Evolutionary conservation across 2,888 invertebrate genomes (phyloP).

Genomic region (Sphecodes monilicornis): DNA sequence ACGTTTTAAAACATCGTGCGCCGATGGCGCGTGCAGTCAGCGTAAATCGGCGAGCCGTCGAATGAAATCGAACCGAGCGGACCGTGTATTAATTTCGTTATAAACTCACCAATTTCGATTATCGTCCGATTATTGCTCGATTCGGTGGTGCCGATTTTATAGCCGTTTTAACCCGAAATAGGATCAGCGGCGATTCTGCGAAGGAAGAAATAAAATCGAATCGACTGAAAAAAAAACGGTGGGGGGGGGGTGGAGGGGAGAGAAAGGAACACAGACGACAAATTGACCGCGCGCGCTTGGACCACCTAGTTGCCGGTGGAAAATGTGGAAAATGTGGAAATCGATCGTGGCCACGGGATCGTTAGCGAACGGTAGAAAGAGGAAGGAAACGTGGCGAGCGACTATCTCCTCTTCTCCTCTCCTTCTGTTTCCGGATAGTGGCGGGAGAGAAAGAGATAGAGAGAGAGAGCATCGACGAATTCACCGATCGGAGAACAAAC

Average conservation of each 20-base stretch:
- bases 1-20: neutral
- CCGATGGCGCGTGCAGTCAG: neutral
- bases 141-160: slow-evolving; percentile 22
- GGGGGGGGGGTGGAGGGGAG: neutral
- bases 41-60: neutral
- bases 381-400: neutral
- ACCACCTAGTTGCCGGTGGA: neutral
- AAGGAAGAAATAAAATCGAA: slow-evolving; percentile 13
- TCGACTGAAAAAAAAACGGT: neutral
- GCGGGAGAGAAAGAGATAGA: too few species aligned
- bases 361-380: slow-evolving; percentile 33
- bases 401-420: neutral
- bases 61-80: neutral
- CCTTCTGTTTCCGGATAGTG: neutral
- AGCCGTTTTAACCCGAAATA: slow-evolving; percentile 23
- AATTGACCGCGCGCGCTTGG: slow-evolving; percentile 35
- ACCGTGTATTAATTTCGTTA: slow-evolving; percentile 35
- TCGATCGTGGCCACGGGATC: slow-evolving; percentile 26
- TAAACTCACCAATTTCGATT: slow-evolving; percentile 18
- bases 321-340: slow-evolving; percentile 17
- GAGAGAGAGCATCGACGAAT: slow-evolving; percentile 47
- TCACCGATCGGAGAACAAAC: slow-evolving; percentile 65
- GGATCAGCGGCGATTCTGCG: neutral
- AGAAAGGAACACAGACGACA: slow-evolving; percentile 4
- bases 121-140: slow-evolving; percentile 25